A percentile compares a stretch with the other conserved stretches of the same genome.
phyloP scores from a whole-genome alignment of 1,140 invertebrate genomes.

The Oppia nitens region DNA sequence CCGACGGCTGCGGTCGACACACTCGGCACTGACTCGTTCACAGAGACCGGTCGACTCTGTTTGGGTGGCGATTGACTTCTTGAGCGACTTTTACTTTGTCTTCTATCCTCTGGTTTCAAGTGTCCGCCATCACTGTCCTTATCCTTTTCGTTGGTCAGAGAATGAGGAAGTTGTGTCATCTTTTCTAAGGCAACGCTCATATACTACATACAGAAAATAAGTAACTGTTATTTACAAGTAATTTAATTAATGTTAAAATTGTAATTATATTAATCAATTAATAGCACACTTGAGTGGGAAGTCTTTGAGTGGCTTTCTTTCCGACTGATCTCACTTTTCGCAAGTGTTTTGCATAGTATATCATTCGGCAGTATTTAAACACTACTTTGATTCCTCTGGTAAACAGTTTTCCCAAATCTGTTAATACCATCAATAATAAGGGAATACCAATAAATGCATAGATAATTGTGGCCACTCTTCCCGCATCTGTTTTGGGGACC shows the following conservation, averaged over 20 bases:
- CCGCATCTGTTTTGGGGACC: conserved; percentile 61
- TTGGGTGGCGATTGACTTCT: background rate
- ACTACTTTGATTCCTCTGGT: conserved; percentile 78
- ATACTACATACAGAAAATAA: no score
- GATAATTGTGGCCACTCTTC: conserved; percentile 67
- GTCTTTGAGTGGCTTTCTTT: conserved; percentile 30
- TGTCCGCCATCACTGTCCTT: no score
- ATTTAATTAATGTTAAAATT: no score
- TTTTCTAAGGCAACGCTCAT: no score
- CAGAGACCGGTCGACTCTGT: background rate
- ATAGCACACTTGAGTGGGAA: conserved; percentile 46
- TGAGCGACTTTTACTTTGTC: background rate
- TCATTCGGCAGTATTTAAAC: conserved; percentile 70
- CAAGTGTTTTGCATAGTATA: conserved; percentile 54
- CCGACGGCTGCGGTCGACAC: conserved; percentile 27
- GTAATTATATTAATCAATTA: no score
- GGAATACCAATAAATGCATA: conserved; percentile 92
- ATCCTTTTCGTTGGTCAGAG: no score
- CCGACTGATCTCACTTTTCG: conserved; percentile 15
- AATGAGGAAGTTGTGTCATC: no score
- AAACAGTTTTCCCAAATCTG: conserved; percentile 83
- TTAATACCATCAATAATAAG: conserved; percentile 67
- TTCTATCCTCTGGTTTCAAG: background rate
- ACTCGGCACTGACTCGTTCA: conserved; percentile 16
- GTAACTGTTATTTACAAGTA: no score